Evolutionary conservation across 1,140 invertebrate species (phyloP).

Genomic region (Aradophagus sp.): DNA sequence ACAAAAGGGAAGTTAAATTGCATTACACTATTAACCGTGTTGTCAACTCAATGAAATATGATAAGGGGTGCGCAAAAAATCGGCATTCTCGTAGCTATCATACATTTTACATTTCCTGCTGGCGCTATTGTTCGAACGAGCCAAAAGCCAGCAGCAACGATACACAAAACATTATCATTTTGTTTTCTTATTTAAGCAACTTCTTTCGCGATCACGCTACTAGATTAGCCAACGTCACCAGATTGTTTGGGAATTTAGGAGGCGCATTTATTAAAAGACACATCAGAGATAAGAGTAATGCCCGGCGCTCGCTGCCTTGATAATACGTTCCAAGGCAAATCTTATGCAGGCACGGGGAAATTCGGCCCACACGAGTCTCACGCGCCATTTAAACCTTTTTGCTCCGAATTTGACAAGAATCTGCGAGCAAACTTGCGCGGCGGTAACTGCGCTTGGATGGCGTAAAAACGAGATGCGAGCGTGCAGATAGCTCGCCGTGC

Average conservation of each 20-base stretch:
- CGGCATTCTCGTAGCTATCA: no score
- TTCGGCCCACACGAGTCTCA: conserved; percentile 9
- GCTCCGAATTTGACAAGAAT: conserved; percentile 52
- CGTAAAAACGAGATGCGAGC: conserved; percentile 16
- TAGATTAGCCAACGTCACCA: conserved; percentile 19
- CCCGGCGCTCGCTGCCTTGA: conserved; percentile 8
- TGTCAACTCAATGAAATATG: no score
- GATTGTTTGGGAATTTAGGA: conserved; percentile 30
- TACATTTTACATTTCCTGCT: background rate
- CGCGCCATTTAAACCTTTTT: conserved; percentile 38
- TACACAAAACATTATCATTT: conserved; percentile 12
- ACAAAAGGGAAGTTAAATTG: no score
- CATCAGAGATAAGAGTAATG: conserved; percentile 33
- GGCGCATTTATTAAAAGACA: conserved; percentile 20
- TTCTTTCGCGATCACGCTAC: conserved; percentile 11
- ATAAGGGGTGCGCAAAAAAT: no score
- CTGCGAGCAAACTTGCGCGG: conserved; percentile 32
- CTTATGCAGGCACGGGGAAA: conserved; percentile 8
- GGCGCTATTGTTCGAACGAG: no score
- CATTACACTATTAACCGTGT: no score
- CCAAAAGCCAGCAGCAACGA: no score
- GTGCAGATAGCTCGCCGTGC: conserved; percentile 20
- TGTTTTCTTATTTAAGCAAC: conserved; percentile 3
- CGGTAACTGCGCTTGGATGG: no score
- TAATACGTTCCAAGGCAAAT: conserved; percentile 18